Evolutionary conservation across 2,888 invertebrate species (phyloP), one percentile per base, ranked within the genome.

Genomic region (Mesorhabditis spiculigera): DNA sequence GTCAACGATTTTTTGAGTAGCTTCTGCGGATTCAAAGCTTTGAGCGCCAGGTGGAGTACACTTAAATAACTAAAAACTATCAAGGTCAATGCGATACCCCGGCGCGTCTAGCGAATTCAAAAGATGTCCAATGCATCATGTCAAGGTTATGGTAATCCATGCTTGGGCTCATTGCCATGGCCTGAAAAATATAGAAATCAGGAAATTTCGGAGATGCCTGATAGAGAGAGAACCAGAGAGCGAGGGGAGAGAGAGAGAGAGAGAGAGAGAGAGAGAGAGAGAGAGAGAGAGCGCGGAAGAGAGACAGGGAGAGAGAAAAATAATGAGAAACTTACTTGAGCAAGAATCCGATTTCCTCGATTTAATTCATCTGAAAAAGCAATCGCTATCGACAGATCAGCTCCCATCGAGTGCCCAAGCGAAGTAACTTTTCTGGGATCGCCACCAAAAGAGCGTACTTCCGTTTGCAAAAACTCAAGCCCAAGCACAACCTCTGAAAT

Each of bases 161-260:
- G 58, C 58, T 50, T 10, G 58, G 58, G 58, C 58, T 50, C 58
- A 50, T 50, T n/a, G 58, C 58, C n/a, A n/a, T 13, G 58, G 58
- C 58, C 58, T 50, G 1, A 50, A 50, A 10, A 13, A 28, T 1
- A 28, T 1, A 28, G 28, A 28, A n/a, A n/a, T n/a, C n/a, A n/a
- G n/a, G n/a, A n/a, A n/a, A n/a, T n/a, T n/a, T n/a, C n/a, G n/a
- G n/a, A n/a, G n/a, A n/a, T n/a, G n/a, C n/a, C n/a, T n/a, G 28
- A 28, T 1, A 28, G 28, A 3, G 28, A 28, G 28, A 28, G 28
- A 1, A 3, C 1, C 1, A 28, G 28, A 28, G 28, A 28, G 3
- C 1, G 1, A 28, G 28, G n/a, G n/a, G n/a, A 28, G 28, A 28
- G 28, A 28, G 28, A 28, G 28, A 28, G 3, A 28, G 28, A 3